Evolutionary conservation across 2,888 invertebrate genomes (phyloP).

Genomic region (Pocota personata): DNA sequence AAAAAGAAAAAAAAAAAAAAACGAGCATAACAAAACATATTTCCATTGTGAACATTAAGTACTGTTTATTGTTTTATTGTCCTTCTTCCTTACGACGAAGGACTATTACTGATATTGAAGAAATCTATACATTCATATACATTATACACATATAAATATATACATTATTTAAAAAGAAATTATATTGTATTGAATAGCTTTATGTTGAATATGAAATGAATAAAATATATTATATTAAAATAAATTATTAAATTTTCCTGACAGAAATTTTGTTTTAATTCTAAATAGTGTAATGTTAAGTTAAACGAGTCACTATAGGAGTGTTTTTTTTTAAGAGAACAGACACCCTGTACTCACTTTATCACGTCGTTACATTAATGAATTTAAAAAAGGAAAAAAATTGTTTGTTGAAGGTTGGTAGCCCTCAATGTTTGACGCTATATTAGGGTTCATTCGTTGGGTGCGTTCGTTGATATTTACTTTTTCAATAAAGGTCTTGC

Average conservation of each 20-base stretch:
- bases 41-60: conserved; percentile 55
- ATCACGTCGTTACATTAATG: too few species aligned
- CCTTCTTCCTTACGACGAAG: conserved; percentile 32
- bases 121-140: conserved; percentile 73
- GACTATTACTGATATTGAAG: conserved; percentile 68
- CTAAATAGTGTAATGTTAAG: too few species aligned
- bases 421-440: too few species aligned
- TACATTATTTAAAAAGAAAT: conserved; percentile 59
- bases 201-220: conserved; percentile 70
- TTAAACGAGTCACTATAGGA: too few species aligned
- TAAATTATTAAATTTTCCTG: conserved; percentile 66
- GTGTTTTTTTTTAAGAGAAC: too few species aligned
- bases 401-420: too few species aligned
- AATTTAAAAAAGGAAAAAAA: too few species aligned
- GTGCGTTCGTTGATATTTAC: too few species aligned
- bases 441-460: too few species aligned
- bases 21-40: conserved; percentile 29
- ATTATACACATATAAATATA: conserved; percentile 71
- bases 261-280: not conserved
- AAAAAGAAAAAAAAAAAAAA: not conserved
- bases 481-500: too few species aligned
- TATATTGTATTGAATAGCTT: conserved; percentile 71
- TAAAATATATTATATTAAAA: conserved; percentile 66
- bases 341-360: too few species aligned
- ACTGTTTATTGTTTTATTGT: conserved; percentile 56